Evolutionary conservation across 1,140 invertebrate genomes (phyloP).

Genomic region (Notospermus geniculatus): DNA sequence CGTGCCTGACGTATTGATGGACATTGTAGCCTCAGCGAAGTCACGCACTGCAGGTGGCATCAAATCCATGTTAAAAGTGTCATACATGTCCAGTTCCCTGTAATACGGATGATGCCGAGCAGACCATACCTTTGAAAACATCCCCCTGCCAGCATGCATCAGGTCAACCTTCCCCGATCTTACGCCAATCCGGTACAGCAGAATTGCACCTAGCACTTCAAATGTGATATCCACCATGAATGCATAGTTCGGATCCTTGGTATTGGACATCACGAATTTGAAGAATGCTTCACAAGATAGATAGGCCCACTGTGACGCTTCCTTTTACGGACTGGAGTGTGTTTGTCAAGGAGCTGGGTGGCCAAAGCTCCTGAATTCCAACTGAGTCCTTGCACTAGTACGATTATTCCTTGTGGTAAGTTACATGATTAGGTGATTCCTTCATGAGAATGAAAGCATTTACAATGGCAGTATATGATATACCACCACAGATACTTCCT

Average conservation of each 20-base stretch:
- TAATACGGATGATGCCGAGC: neutral
- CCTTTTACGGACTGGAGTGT: too few relatives aligned
- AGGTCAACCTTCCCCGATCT: neutral
- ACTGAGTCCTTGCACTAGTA: too few relatives aligned
- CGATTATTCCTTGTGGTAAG: neutral
- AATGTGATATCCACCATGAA: neutral
- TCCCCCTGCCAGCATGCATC: neutral
- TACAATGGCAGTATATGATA: neutral
- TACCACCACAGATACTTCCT: constrained; percentile 7
- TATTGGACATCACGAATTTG: neutral
- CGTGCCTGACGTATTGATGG: neutral
- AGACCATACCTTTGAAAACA: neutral
- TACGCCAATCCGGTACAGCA: neutral
- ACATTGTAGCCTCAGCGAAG: neutral
- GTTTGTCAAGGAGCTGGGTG: too few relatives aligned
- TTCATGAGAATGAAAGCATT: constrained; percentile 13
- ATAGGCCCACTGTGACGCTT: neutral
- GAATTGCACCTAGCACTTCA: neutral
- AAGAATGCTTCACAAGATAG: neutral
- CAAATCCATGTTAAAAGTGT: neutral
- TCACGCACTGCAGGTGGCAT: neutral
- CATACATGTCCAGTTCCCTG: neutral
- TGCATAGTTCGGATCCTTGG: neutral
- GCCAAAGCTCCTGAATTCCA: too few relatives aligned
- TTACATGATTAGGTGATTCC: constrained; percentile 7